A percentile compares a stretch with the other conserved stretches of the same genome.
Evolutionary conservation across 2,888 invertebrate species (phyloP).

Genomic region (Ichneumoninae sp.): DNA sequence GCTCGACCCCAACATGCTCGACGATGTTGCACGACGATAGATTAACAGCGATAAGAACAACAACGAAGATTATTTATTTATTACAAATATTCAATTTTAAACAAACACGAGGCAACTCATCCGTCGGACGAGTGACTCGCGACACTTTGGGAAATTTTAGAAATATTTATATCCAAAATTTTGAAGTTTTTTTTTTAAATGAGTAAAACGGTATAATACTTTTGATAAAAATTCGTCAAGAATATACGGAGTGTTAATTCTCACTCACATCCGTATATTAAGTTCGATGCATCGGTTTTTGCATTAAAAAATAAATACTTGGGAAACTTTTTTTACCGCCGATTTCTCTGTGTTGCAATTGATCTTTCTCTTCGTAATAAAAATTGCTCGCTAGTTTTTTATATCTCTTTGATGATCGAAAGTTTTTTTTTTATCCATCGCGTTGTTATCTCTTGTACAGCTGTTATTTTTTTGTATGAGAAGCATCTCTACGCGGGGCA

Average conservation of each 20-base stretch:
- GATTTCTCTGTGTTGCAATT: background rate
- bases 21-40: constrained; percentile 62
- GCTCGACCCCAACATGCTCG: constrained; percentile 20
- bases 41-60: background rate
- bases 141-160: background rate
- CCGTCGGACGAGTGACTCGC: background rate
- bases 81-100: background rate
- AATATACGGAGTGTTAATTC: background rate
- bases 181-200: background rate
- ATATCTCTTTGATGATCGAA: background rate
- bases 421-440: background rate
- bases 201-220: background rate
- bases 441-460: background rate
- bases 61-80: constrained; percentile 24
- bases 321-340: background rate
- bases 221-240: no score
- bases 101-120: background rate
- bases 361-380: background rate
- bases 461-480: background rate
- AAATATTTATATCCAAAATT: background rate
- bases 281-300: no score
- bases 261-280: background rate
- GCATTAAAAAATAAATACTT: background rate
- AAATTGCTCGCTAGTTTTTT: background rate
- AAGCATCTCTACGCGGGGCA: background rate